phyloP scores from a whole-genome alignment of 2,888 invertebrate species.

The Drosophila colorata region DNA sequence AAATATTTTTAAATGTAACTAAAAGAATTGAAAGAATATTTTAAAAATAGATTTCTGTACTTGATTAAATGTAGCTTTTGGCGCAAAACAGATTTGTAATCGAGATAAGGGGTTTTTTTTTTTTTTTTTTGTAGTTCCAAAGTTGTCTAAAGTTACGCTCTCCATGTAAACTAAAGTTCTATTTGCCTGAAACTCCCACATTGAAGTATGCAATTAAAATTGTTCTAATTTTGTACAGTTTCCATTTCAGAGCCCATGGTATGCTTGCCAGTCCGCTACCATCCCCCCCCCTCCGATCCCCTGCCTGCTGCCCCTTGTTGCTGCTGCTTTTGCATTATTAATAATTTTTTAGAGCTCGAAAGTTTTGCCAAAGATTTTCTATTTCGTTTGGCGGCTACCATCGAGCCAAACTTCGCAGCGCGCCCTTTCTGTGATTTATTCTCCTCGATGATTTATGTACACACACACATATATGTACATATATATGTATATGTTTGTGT shows the following conservation, averaged over 20 bases:
- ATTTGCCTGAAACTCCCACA: no score
- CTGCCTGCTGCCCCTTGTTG: no score
- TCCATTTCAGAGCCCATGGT: conserved; percentile 20
- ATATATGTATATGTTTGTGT: not conserved
- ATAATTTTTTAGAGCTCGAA: conserved; percentile 72
- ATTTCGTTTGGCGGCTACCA: conserved; percentile 44
- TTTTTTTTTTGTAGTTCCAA: no score
- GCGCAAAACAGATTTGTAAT: no score
- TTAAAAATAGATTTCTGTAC: no score
- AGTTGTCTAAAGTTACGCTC: no score
- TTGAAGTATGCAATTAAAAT: conserved; percentile 28
- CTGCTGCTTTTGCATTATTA: conserved; percentile 72
- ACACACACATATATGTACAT: not conserved
- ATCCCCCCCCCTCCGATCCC: no score
- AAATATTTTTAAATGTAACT: no score
- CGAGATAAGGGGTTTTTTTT: no score
- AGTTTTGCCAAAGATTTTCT: conserved; percentile 72
- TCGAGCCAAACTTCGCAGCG: conserved; percentile 24
- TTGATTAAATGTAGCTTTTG: no score
- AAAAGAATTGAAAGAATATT: no score
- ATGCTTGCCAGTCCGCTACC: not conserved
- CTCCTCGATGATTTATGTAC: conserved; percentile 71
- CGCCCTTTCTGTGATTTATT: conserved; percentile 65
- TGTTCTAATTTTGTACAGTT: conserved; percentile 7
- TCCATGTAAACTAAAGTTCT: no score